Base-by-base conservation (phyloP, 2,113 vertebrate species). In the Euleptes europaea region DNA sequence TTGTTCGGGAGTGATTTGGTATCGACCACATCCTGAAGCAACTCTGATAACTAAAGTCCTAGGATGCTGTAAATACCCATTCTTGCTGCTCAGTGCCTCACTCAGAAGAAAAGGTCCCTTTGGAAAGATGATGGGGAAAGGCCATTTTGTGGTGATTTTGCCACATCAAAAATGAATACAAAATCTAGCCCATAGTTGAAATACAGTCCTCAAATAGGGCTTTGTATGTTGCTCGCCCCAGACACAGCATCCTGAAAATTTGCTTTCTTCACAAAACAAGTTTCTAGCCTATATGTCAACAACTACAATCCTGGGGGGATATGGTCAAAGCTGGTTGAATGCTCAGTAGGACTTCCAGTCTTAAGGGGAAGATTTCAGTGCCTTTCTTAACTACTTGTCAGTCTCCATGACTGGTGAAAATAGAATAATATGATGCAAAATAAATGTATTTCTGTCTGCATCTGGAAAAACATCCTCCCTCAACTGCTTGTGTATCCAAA, bases 1-100 rank as follows among this genome's bases (percentile, higher is more conserved):
- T 67, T 81, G 33, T 35, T 70, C 47, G 70, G n/a, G 44, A n/a
- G n/a, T 70, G 79, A 69, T 69, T 70, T 38, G 49, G 35, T 51
- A 81, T 54, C 49, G 51, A 81, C 60, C 78, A 79, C 65, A 81
- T 81, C 79, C 78, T 80, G 78, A 65, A 67, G 42, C 67, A 47
- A 66, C 15, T 67, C 31, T 69, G 78, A 80, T 65, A 65, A 65
- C 26, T 65, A 12, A 63, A 63, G 57, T 19, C 38, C 44, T 51
- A 51, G 65, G 44, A 81, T 51, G 65, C 38, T 44, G 79, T 51
- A 70, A 81, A 54, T 69, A 47, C 44, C 79, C 49, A 6, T 19
- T 33, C 42, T 66, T n/a, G 40, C 60, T n/a, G 4, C 66, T 70
- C 47, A 49, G n/a, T 2, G 6, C 17, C 17, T 12, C 54, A 63